Percentiles rank a stretch among this genome's conserved stretches.
phyloP scores from a whole-genome alignment of 2,888 invertebrate genomes.

The Colostygia pectinataria region DNA sequence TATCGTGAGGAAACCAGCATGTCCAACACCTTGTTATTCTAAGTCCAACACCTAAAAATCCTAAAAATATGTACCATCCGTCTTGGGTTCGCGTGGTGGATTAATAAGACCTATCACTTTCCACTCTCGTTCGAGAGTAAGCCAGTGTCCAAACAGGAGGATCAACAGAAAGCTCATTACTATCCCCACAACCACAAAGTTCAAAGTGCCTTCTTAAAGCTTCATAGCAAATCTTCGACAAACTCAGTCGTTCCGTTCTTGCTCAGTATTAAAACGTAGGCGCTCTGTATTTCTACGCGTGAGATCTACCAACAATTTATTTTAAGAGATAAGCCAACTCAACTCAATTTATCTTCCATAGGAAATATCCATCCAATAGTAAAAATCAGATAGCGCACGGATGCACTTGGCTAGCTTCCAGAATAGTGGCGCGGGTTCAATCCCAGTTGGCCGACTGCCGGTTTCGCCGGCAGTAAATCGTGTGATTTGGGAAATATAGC shows the following conservation, averaged over 20 bases:
- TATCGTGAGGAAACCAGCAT: no score
- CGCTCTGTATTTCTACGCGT: no score
- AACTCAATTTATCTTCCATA: conserved; percentile 11
- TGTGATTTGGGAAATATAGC: conserved; percentile 12
- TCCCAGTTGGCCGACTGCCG: conserved; percentile 21
- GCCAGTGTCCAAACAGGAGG: no score
- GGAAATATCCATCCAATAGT: conserved; percentile 18
- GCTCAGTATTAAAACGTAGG: neutral
- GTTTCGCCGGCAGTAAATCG: conserved; percentile 14
- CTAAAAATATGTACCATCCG: no score
- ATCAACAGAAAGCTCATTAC: no score
- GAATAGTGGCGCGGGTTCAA: conserved; percentile 28
- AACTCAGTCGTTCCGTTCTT: neutral
- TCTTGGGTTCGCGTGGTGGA: no score
- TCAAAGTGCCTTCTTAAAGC: neutral
- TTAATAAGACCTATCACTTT: no score
- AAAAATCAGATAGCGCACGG: conserved; percentile 13
- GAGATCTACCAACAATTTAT: no score
- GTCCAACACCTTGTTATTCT: no score
- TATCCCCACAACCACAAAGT: no score
- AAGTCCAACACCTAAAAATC: no score
- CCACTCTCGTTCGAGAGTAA: no score
- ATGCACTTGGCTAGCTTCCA: conserved; percentile 43
- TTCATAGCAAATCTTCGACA: neutral
- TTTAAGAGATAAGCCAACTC: conserved; percentile 2